A percentile compares a stretch with the other conserved stretches of the same genome.
Evolutionary conservation across 2,888 invertebrate genomes (phyloP).

Genomic region (Hypomecis atomaria): DNA sequence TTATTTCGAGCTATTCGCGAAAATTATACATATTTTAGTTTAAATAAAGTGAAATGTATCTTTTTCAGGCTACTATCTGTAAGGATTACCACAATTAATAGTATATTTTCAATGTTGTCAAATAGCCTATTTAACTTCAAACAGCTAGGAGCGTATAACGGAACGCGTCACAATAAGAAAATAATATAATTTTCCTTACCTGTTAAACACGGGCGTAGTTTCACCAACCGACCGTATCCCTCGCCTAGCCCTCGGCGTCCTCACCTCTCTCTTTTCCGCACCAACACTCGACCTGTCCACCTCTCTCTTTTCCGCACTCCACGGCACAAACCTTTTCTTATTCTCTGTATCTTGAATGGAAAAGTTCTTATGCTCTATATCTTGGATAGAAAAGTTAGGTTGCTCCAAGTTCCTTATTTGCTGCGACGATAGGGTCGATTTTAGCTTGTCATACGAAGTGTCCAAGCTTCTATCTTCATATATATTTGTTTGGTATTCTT

Average conservation of each 20-base stretch:
- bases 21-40: too few species aligned
- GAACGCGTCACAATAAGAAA: too few species aligned
- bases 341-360: constrained; percentile 17
- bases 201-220: constrained; percentile 58
- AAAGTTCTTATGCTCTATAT: constrained; percentile 17
- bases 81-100: too few species aligned
- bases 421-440: constrained; percentile 3
- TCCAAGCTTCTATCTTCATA: neutral
- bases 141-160: too few species aligned
- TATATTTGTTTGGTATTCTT: neutral
- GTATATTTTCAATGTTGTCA: too few species aligned
- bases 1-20: too few species aligned
- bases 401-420: constrained; percentile 10
- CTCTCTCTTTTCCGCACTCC: constrained; percentile 6
- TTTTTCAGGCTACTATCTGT: too few species aligned
- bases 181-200: constrained; percentile 48
- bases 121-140: too few species aligned
- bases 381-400: constrained; percentile 17
- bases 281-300: neutral
- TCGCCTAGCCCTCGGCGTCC: constrained; percentile 59
- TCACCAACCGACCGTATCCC: constrained; percentile 59
- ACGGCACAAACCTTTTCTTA: neutral
- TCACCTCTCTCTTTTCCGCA: constrained; percentile 12
- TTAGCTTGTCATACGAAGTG: neutral
- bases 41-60: too few species aligned